Conservation (phyloP, 2,113 vertebrate genomes). For the Octodon degus region DNA sequence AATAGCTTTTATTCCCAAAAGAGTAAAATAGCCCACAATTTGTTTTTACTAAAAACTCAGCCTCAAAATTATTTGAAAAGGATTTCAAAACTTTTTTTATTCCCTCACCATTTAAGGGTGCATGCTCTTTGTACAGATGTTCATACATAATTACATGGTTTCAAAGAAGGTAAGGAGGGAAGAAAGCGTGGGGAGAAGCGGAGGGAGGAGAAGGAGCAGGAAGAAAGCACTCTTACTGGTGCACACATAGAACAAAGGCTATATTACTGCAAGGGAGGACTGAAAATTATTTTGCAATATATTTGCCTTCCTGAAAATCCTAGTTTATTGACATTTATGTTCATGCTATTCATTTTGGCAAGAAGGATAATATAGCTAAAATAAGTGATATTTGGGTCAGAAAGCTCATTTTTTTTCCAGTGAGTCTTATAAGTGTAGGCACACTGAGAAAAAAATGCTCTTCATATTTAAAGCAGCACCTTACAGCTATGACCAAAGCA, state of each 20-base stretch:
- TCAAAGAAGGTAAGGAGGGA: not conserved
- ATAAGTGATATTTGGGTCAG: not conserved
- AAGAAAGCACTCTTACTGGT: too few species aligned
- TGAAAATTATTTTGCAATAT: not conserved
- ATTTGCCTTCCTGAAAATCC: conserved; percentile 36
- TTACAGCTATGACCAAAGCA: not conserved
- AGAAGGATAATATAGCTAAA: not conserved
- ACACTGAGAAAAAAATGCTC: not conserved
- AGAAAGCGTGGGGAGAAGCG: not conserved
- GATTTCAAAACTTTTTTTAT: not conserved
- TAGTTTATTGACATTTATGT: not conserved
- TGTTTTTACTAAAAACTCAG: conserved; percentile 7
- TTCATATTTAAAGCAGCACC: not conserved
- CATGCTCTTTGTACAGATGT: not conserved
- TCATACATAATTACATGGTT: not conserved
- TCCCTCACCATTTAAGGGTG: not conserved
- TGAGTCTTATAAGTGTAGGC: not conserved
- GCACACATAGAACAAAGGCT: not conserved
- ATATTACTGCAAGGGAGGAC: not conserved
- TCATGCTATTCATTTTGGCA: not conserved
- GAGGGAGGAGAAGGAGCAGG: too few species aligned
- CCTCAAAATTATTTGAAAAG: not conserved
- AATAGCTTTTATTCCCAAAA: not conserved
- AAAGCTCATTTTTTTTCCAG: not conserved
- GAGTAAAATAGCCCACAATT: not conserved